Evolutionary conservation across 2,888 invertebrate species (phyloP), one percentile per base, ranked within the genome.

Genomic region (Nymphalis urticae): DNA sequence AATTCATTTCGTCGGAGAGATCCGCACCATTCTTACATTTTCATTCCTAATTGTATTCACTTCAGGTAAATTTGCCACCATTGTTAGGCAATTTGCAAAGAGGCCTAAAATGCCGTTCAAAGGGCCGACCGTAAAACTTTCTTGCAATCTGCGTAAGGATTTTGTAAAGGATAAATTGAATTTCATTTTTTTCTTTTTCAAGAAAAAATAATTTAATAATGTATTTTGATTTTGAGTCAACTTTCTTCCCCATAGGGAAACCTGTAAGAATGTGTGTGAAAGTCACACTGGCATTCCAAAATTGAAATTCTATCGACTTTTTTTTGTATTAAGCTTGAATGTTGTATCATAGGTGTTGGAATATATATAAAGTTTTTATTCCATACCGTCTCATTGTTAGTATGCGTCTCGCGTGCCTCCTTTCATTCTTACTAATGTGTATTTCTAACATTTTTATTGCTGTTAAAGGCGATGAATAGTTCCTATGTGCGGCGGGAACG

Each of bases 391-490:
- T 13, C 2, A 13, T 42, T 42, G 42, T 50, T n/a, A 16, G 79
- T 77, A 89, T 86, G 82, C 88, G 75, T 76, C 79, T 80, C 86
- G 84, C 87, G 88, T 86, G 80, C 83, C 75, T 71, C 75, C 86
- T 80, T 84, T 87, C 84, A 85, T 81, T 88, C 85, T 85, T 77
- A 73, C 82, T 86, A 87, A 88, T 86, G 86, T 86, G 82, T 86
- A 83, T 85, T 86, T 75, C 79, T 76, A 85, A 85, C 87, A 85
- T 84, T 87, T 88, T 88, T 87, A 86, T 87, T 80, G 85, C 85
- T 80, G 82, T 84, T 84, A 82, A 77, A 76, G 78, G 82, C 84
- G 82, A 87, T 87, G 88, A 88, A 87, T 86, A 85, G 71, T 66
- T 71, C 48, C 54, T 51, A 24, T 68, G 68, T 48, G 68, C 47